Percentiles rank a stretch among this genome's conserved stretches.
Conservation (phyloP, 2,888 invertebrate species). For the Copidosoma aretas region DNA sequence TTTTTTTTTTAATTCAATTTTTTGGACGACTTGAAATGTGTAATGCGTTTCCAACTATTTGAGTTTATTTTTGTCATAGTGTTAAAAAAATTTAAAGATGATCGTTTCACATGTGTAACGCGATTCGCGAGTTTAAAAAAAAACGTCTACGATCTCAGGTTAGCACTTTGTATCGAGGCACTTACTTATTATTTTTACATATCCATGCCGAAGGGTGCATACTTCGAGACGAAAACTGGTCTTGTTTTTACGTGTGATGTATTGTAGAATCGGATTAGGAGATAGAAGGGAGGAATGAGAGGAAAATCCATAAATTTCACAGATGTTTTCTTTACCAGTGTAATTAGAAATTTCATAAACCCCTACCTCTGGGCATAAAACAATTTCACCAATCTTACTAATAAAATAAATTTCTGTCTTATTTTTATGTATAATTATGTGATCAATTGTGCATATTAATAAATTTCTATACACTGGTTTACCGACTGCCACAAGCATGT, state of each 20-base stretch:
- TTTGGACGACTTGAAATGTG: no score
- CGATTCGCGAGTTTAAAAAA: no score
- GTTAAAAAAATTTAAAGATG: no score
- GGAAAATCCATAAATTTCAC: background rate
- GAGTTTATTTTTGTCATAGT: no score
- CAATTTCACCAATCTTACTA: constrained; percentile 5
- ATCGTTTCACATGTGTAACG: no score
- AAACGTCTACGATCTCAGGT: no score
- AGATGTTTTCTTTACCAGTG: background rate
- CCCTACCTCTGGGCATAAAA: background rate
- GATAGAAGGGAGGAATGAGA: constrained; percentile 4
- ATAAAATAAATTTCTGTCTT: background rate
- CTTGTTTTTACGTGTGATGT: background rate
- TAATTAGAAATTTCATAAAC: constrained; percentile 1
- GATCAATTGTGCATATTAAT: background rate
- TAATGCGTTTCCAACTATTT: no score
- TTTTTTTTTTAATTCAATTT: no score
- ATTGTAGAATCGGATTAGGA: constrained; percentile 1
- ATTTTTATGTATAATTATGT: background rate
- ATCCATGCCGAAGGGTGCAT: background rate
- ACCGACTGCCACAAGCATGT: constrained; percentile 20
- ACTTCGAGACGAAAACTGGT: constrained; percentile 2
- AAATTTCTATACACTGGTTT: constrained; percentile 3
- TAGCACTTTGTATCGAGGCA: no score
- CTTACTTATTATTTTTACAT: background rate